Percentiles rank a stretch among this genome's conserved stretches.
Conservation (phyloP, 2,888 invertebrate species). For the Aphrophora alni region DNA sequence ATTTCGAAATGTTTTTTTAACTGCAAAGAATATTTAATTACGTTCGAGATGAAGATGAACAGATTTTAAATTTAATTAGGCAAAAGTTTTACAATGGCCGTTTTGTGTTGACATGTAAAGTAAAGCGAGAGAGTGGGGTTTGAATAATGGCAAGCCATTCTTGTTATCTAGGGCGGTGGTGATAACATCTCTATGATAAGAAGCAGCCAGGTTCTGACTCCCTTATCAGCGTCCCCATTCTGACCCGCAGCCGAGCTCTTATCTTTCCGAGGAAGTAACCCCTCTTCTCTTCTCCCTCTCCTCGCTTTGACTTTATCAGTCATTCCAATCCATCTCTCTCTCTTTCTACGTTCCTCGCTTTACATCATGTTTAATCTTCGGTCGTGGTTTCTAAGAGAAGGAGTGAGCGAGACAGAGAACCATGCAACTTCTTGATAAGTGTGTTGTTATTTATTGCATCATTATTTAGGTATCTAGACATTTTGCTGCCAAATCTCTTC, state of each 20-base stretch:
- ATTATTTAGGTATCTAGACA: constrained; percentile 37
- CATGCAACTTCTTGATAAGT: neutral
- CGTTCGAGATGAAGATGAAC: neutral
- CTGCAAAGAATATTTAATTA: neutral
- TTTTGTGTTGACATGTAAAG: constrained; percentile 3
- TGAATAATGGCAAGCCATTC: constrained; percentile 6
- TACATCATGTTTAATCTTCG: constrained; percentile 6
- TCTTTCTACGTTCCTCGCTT: neutral
- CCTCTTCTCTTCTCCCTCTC: neutral
- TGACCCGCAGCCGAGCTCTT: neutral
- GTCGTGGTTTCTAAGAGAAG: neutral
- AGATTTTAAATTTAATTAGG: neutral
- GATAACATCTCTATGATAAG: neutral
- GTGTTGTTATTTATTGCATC: constrained; percentile 40
- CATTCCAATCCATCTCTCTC: neutral
- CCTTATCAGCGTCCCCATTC: neutral
- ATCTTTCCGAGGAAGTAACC: too few relatives aligned
- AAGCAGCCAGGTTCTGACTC: constrained; percentile 4
- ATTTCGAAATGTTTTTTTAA: neutral
- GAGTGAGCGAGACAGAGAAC: neutral
- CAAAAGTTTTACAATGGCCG: constrained; percentile 1
- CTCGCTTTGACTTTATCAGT: neutral
- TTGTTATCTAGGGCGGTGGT: neutral
- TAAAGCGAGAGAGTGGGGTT: neutral
- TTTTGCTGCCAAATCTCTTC: constrained; percentile 31